A percentile compares a stretch with the other conserved stretches of the same genome.
Conservation (phyloP, 2,888 invertebrate genomes). For the Phyllotreta striolata region DNA sequence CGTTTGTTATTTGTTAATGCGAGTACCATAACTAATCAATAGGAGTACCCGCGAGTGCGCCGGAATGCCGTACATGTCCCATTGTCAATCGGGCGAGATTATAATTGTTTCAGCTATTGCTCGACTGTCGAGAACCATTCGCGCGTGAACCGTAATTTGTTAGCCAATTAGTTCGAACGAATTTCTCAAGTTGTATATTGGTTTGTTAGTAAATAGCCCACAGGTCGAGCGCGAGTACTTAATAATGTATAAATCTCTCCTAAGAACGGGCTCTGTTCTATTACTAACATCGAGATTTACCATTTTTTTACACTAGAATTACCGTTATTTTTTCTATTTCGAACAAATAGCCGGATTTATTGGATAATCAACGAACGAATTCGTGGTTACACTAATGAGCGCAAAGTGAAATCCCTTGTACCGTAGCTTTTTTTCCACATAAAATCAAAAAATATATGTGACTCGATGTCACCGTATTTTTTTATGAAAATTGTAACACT, state of each 20-base stretch:
- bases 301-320: too few relatives aligned
- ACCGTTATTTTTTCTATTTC: too few relatives aligned
- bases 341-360: too few relatives aligned
- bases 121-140: slow-evolving; percentile 23
- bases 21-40: background rate
- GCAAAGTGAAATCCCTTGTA: slow-evolving; percentile 48
- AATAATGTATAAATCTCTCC: slow-evolving; percentile 16
- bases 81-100: slow-evolving; percentile 27
- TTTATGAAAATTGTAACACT: slow-evolving; percentile 24
- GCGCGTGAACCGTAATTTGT: slow-evolving; percentile 31
- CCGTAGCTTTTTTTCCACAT: slow-evolving; percentile 13
- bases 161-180: slow-evolving; percentile 28
- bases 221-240: slow-evolving; percentile 12
- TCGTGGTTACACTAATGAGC: background rate
- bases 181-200: slow-evolving; percentile 27
- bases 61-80: background rate
- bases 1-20: too few relatives aligned
- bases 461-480: slow-evolving; percentile 9
- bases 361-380: too few relatives aligned
- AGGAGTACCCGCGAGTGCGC: background rate
- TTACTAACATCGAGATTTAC: too few relatives aligned
- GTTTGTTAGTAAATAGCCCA: slow-evolving; percentile 27
- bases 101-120: slow-evolving; percentile 26
- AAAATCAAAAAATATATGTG: slow-evolving; percentile 21
- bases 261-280: slow-evolving; percentile 13